These are phyloP conservation scores for Sterrhoptilus dennistouni DNA, from an alignment of 2,113 vertebrate species.

Conservation along the genomic window DNA sequence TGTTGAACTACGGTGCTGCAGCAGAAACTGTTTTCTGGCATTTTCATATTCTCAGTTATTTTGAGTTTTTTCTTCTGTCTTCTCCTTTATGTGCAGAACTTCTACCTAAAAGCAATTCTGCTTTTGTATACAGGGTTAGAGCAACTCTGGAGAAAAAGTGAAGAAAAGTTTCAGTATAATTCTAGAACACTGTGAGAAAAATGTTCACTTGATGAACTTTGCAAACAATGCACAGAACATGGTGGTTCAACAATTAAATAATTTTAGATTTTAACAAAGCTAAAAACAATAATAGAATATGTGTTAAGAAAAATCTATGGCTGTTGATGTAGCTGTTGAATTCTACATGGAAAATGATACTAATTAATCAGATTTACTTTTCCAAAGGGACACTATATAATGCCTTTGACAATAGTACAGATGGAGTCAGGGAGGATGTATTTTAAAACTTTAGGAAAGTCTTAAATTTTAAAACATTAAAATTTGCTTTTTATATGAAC, in stretches of 20 bases:
- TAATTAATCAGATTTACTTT: conserved; percentile 68
- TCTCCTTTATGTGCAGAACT: not conserved
- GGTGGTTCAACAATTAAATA: not conserved
- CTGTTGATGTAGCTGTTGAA: conserved; percentile 55
- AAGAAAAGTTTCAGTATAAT: not conserved
- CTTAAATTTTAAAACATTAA: conserved; percentile 67
- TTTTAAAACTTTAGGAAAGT: conserved; percentile 61
- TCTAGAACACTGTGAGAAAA: not conserved
- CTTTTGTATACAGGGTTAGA: not conserved
- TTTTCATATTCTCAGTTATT: not conserved
- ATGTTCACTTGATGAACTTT: not conserved
- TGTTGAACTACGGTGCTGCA: not conserved
- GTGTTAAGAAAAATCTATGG: conserved; percentile 38
- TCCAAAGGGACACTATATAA: conserved; percentile 62
- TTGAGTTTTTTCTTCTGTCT: not conserved
- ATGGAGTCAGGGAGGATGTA: conserved; percentile 39
- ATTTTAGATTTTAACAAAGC: not conserved
- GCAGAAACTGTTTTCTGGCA: not conserved
- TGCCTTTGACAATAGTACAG: conserved; percentile 32
- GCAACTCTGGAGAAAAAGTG: not conserved
- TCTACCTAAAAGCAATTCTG: not conserved
- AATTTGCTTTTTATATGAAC: conserved; percentile 65
- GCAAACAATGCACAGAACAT: not conserved
- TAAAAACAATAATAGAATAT: not conserved
- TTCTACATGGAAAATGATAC: not conserved